phyloP scores from a whole-genome alignment of 1,140 invertebrate species.

The Lepidurus couesii region DNA sequence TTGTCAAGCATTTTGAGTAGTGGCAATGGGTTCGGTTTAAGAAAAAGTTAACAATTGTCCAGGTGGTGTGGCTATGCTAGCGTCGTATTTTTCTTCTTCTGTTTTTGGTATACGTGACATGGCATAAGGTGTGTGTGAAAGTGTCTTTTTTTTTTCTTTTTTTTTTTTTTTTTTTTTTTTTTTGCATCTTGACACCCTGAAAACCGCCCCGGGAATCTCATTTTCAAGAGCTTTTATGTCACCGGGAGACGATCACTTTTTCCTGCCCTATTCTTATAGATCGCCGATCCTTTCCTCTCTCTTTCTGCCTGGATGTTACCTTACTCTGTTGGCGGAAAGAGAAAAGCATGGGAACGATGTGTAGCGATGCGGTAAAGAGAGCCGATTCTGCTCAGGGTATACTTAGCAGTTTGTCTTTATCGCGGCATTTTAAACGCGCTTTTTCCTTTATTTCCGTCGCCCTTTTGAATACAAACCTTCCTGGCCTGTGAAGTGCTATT shows the following conservation, averaged over 20 bases:
- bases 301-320: constrained; percentile 3
- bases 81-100: neutral
- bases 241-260: neutral
- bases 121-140: neutral
- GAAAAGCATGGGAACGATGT: neutral
- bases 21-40: neutral
- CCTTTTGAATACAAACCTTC: neutral
- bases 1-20: neutral
- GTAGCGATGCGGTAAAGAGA: neutral
- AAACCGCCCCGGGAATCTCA: constrained; percentile 13
- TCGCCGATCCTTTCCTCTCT: neutral
- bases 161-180: no score
- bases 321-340: neutral
- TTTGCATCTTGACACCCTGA: neutral
- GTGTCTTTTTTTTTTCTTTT: neutral
- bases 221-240: constrained; percentile 22
- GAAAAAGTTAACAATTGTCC: neutral
- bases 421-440: neutral
- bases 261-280: neutral
- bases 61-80: neutral
- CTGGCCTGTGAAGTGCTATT: no score
- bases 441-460: neutral
- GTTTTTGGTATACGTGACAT: neutral
- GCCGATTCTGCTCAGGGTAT: neutral
- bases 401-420: neutral